These are phyloP conservation scores for Oreochromis tanganicae DNA, from an alignment of 2,113 vertebrate genomes.

Conservation along the genomic window DNA sequence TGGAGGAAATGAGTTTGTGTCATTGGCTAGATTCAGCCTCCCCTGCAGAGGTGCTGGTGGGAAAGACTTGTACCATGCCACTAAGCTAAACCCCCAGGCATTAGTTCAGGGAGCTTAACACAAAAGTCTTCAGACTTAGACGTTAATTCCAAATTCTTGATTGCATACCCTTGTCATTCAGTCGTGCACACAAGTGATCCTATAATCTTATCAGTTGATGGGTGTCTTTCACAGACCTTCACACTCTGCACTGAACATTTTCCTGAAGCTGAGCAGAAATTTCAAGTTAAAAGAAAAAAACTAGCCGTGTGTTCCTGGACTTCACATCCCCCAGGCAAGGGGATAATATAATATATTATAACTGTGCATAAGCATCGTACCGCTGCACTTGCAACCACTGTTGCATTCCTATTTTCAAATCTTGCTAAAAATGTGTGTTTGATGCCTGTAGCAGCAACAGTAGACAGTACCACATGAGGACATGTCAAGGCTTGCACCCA, in stretches of 20 bases:
- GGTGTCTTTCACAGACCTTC: constrained; percentile 31
- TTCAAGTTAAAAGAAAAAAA: neutral
- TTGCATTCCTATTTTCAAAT: constrained; percentile 37
- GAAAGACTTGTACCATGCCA: constrained; percentile 16
- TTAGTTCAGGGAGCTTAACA: constrained; percentile 63
- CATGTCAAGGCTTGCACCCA: constrained; percentile 47
- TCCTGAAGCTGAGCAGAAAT: neutral
- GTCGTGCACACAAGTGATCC: constrained; percentile 29
- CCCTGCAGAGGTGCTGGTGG: constrained; percentile 5
- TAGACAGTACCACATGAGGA: constrained; percentile 60
- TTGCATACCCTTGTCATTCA: constrained; percentile 50
- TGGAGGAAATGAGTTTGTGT: constrained; percentile 54
- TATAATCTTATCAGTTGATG: constrained; percentile 46
- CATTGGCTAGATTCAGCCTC: constrained; percentile 10
- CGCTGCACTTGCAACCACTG: neutral
- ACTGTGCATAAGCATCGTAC: neutral
- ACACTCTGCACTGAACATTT: neutral
- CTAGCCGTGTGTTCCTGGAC: neutral
- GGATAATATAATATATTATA: neutral
- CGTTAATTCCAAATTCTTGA: constrained; percentile 57
- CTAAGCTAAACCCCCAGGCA: constrained; percentile 40
- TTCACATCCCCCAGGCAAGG: neutral
- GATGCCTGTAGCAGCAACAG: constrained; percentile 52
- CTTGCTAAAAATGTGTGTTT: constrained; percentile 37
- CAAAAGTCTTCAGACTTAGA: constrained; percentile 30